Base-by-base conservation (phyloP, 2,113 vertebrate species). In the Seriola rivoliana region DNA sequence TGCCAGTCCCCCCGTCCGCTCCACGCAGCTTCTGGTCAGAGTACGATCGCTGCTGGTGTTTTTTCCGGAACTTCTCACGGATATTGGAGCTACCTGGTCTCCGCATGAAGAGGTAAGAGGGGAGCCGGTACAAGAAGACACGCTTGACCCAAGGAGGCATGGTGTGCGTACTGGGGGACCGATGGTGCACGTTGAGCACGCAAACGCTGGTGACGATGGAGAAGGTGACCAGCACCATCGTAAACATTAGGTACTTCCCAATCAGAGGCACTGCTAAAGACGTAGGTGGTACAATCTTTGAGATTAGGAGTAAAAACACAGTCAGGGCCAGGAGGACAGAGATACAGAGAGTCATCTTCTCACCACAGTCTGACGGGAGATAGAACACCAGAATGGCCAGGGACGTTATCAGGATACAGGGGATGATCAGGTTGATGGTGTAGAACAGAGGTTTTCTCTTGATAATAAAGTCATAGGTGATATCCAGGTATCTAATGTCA, bases 181-280 rank as follows among this genome's bases (percentile, higher is more conserved):
- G 95, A 66, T 96, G 96, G 90, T 96, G 96, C 34, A 96, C 90
- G 0, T 96, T 96, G 50, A 96, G 93, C 66, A 96, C 95, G 2
- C 95, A 96, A 62, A 96, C 96, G 1, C 96, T 96, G 70, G 96
- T 96, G 77, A 96, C 95, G 9, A 96, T 96, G 77, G 96, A 96
- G 87, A 96, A 96, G 71, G 95, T 96, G 83, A 96, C 95, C 75
- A 96, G 92, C 62, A 96, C 95, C 95, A 96, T 96, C 52, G 95
- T 67, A 75, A 96, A 96, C 95, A 96, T 96, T 67, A 96, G 91
- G 74, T 96, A 96, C 86, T 96, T 96, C 63, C 95, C 95, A 38
- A 96, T 96, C 58, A 96, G 94, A 75, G 95, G 95, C 84, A 96
- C 95, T 54, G 95, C 95, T 71, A 96, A 90, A 38, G 95, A 96